phyloP scores from a whole-genome alignment of 2,113 vertebrate species.

The Sinocyclocheilus anophthalmus region DNA sequence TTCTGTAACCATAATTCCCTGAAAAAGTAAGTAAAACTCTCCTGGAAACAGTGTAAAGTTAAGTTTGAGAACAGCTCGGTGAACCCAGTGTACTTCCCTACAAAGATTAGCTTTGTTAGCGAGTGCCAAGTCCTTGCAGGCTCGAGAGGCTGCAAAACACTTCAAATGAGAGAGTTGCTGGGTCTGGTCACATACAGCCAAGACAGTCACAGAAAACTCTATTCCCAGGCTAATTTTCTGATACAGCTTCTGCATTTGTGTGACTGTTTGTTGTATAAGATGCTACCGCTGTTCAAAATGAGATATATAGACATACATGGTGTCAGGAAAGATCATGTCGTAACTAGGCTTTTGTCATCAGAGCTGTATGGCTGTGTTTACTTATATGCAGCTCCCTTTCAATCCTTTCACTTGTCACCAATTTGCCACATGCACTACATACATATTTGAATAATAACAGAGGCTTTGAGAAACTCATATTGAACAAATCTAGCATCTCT shows the following conservation, averaged over 20 bases:
- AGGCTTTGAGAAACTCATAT: background rate
- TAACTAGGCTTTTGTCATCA: background rate
- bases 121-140: background rate
- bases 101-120: constrained; percentile 17
- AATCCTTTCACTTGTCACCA: background rate
- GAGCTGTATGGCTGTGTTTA: background rate
- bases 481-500: background rate
- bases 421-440: background rate
- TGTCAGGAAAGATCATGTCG: background rate
- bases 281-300: background rate
- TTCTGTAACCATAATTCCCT: no score
- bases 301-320: background rate
- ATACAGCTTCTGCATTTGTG: background rate
- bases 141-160: constrained; percentile 29
- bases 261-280: background rate
- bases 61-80: background rate
- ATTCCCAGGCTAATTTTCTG: constrained; percentile 25
- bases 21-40: background rate
- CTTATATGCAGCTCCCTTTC: background rate
- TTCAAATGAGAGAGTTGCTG: background rate
- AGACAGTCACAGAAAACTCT: background rate
- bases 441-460: constrained; percentile 13
- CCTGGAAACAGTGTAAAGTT: constrained; percentile 8
- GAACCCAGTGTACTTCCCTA: constrained; percentile 8
- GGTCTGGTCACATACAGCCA: constrained; percentile 11